phyloP scores from a whole-genome alignment of 1,140 invertebrate genomes.

The Pseudomyrmex flavicornis region DNA sequence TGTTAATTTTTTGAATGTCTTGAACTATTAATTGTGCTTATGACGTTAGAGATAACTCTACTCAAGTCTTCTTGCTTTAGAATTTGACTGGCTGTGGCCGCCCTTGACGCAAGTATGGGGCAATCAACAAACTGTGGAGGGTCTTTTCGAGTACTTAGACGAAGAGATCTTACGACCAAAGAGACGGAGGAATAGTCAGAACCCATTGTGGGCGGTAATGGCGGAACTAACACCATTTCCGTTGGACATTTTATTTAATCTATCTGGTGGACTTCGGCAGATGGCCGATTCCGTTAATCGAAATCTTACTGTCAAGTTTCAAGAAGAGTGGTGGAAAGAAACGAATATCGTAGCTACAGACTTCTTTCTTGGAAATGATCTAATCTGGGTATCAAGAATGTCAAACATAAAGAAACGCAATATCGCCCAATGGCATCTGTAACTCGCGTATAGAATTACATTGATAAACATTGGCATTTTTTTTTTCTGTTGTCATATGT shows the following conservation, averaged over 20 bases:
- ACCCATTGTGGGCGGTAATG: conserved; percentile 91
- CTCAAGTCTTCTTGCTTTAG: conserved; percentile 81
- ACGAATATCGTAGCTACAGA: conserved; percentile 92
- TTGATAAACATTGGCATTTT: background rate
- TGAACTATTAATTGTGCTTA: background rate
- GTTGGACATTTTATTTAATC: conserved; percentile 88
- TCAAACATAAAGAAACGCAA: conserved; percentile 84
- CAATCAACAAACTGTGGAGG: conserved; percentile 85
- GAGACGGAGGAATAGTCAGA: conserved; percentile 81
- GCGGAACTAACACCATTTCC: conserved; percentile 91
- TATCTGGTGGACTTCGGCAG: conserved; percentile 88
- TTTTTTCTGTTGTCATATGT: background rate
- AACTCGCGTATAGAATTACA: conserved; percentile 4
- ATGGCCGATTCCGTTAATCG: conserved; percentile 90
- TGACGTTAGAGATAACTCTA: background rate
- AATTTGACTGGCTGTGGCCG: conserved; percentile 90
- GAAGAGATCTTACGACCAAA: conserved; percentile 80
- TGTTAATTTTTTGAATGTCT: background rate
- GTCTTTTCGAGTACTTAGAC: conserved; percentile 87
- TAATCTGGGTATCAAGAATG: conserved; percentile 89
- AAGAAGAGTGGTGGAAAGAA: conserved; percentile 87
- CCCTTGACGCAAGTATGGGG: conserved; percentile 90
- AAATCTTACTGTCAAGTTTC: conserved; percentile 88
- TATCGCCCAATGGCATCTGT: conserved; percentile 76
- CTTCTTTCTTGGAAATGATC: conserved; percentile 92